phyloP scores from a whole-genome alignment of 2,888 invertebrate species.

The Barypeithes pellucidus region DNA sequence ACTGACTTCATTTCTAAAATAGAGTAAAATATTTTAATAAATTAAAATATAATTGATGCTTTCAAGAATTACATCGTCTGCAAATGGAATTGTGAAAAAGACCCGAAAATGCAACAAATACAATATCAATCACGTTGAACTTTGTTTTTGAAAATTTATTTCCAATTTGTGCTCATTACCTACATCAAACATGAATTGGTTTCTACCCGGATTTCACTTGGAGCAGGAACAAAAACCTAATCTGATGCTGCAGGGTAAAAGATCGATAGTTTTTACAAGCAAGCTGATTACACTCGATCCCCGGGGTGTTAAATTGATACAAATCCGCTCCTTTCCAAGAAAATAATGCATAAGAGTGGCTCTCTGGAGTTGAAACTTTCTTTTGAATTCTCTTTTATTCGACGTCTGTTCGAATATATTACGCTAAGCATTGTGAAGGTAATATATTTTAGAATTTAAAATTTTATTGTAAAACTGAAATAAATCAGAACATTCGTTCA shows the following conservation, averaged over 20 bases:
- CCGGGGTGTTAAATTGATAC: slow-evolving; percentile 39
- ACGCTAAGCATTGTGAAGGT: neutral
- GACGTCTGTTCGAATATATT: slow-evolving; percentile 20
- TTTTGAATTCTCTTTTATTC: slow-evolving; percentile 29
- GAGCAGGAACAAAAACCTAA: slow-evolving; percentile 21
- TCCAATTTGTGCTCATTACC: slow-evolving; percentile 15
- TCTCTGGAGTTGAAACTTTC: slow-evolving; percentile 20
- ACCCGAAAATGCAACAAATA: too few relatives aligned
- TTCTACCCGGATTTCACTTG: slow-evolving; percentile 16
- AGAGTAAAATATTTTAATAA: too few relatives aligned
- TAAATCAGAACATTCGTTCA: too few relatives aligned
- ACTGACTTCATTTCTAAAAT: too few relatives aligned
- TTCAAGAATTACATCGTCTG: too few relatives aligned
- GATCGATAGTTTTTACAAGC: slow-evolving; percentile 41
- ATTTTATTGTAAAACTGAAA: too few relatives aligned
- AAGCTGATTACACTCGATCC: slow-evolving; percentile 31
- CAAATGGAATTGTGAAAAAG: too few relatives aligned
- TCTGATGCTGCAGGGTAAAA: slow-evolving; percentile 17
- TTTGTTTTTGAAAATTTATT: slow-evolving; percentile 8
- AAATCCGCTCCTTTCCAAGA: slow-evolving; percentile 23
- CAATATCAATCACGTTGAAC: too few relatives aligned
- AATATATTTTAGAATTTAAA: neutral
- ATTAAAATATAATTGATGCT: too few relatives aligned
- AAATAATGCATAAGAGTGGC: slow-evolving; percentile 35
- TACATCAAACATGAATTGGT: slow-evolving; percentile 17